phyloP scores from a whole-genome alignment of 2,888 invertebrate species.

The Argynnis bischoffii region DNA sequence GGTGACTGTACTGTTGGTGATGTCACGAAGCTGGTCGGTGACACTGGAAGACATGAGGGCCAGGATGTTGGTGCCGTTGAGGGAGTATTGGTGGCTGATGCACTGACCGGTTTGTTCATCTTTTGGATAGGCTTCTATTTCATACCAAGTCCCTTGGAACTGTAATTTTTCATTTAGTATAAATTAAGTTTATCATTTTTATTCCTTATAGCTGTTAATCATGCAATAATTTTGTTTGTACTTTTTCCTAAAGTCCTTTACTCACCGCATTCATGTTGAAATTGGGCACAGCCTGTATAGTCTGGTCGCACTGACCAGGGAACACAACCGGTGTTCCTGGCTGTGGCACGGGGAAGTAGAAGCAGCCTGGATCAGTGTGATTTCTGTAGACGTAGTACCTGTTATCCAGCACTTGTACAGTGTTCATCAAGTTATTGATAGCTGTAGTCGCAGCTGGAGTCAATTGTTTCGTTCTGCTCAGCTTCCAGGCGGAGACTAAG shows the following conservation, averaged over 20 bases:
- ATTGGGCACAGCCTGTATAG: slow-evolving; percentile 42
- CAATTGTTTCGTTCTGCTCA: slow-evolving; percentile 52
- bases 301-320: slow-evolving; percentile 54
- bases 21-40: slow-evolving; percentile 49
- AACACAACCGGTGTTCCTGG: slow-evolving; percentile 51
- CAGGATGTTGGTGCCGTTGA: slow-evolving; percentile 44
- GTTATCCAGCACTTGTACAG: slow-evolving; percentile 51
- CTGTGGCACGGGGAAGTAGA: slow-evolving; percentile 54
- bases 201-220: too few species aligned
- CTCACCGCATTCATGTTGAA: slow-evolving; percentile 39
- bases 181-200: neutral
- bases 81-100: slow-evolving; percentile 51
- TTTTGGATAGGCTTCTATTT: slow-evolving; percentile 50
- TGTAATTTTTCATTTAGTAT: slow-evolving; percentile 15
- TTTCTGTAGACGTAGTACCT: slow-evolving; percentile 49
- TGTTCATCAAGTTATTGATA: slow-evolving; percentile 48
- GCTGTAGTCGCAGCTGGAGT: slow-evolving; percentile 38
- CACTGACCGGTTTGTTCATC: slow-evolving; percentile 59
- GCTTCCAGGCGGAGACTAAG: slow-evolving; percentile 45
- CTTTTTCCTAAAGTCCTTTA: neutral
- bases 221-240: too few species aligned
- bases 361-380: slow-evolving; percentile 52
- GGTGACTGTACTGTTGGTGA: slow-evolving; percentile 47
- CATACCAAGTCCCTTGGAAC: slow-evolving; percentile 47
- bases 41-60: slow-evolving; percentile 53